Percentiles rank a stretch among this genome's conserved stretches.
Evolutionary conservation across 2,888 invertebrate genomes (phyloP).

Genomic region (Rhaphigaster nebulosa): DNA sequence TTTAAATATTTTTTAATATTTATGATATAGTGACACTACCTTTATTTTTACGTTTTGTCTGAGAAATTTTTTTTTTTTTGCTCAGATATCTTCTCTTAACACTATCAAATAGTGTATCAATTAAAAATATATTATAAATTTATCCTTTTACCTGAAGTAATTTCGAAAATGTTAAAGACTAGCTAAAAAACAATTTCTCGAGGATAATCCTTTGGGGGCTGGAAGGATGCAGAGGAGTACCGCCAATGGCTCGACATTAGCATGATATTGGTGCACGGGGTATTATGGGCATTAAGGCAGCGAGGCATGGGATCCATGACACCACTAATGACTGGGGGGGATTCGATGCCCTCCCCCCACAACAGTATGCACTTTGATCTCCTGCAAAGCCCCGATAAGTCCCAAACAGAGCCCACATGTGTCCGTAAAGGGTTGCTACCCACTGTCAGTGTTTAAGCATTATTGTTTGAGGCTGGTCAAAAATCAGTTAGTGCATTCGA

Average conservation of each 20-base stretch:
- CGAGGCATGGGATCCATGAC: not conserved
- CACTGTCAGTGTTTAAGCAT: not conserved
- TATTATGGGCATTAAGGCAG: slow-evolving; percentile 27
- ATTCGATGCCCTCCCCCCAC: not conserved
- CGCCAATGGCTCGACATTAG: not conserved
- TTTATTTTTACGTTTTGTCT: too few relatives aligned
- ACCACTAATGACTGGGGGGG: not conserved
- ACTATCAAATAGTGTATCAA: too few relatives aligned
- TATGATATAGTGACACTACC: too few relatives aligned
- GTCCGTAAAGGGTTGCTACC: not conserved
- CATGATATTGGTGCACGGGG: slow-evolving; percentile 12
- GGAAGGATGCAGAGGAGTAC: not conserved
- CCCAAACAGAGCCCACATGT: not conserved
- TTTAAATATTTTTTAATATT: too few relatives aligned
- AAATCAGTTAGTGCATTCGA: not conserved
- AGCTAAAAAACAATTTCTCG: not conserved
- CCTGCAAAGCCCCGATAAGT: slow-evolving; percentile 30
- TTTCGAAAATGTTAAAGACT: not conserved
- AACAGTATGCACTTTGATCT: not conserved
- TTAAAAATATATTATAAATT: not conserved
- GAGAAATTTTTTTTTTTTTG: too few relatives aligned
- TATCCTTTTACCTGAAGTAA: not conserved
- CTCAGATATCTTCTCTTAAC: too few relatives aligned
- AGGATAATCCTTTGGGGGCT: not conserved
- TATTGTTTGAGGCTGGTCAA: not conserved